A percentile compares a stretch with the other conserved stretches of the same genome.
These are phyloP conservation scores for Girardinus metallicus DNA, from an alignment of 2,797 vertebrate genomes.

Conservation along the genomic window DNA sequence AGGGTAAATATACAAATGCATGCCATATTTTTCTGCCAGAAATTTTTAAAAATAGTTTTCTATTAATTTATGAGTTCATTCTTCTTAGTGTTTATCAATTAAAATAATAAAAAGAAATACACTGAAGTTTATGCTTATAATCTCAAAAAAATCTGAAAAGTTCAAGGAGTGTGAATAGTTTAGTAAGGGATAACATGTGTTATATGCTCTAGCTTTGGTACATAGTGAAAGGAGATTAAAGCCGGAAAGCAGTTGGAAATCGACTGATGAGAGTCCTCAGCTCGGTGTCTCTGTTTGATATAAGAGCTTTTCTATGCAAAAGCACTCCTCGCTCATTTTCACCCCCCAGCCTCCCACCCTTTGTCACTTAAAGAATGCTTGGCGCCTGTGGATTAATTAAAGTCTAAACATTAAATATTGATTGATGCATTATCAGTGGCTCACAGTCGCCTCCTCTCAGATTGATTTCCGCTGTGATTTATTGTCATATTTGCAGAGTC, in stretches of 20 bases:
- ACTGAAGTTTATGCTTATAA: neutral
- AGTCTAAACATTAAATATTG: conserved; percentile 99
- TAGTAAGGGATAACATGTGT: neutral
- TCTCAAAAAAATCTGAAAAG: neutral
- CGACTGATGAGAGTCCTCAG: conserved; percentile 72
- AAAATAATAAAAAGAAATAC: too few relatives aligned
- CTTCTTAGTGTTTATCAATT: neutral
- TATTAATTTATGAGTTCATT: neutral
- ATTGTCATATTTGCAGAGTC: conserved; percentile 99
- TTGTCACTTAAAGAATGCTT: conserved; percentile 99
- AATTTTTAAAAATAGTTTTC: neutral
- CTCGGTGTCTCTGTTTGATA: conserved; percentile 84
- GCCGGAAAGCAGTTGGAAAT: conserved; percentile 64
- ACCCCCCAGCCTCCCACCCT: conserved; percentile 71
- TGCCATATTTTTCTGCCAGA: neutral
- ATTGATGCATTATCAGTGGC: conserved; percentile 99
- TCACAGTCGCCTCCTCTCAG: conserved; percentile 96
- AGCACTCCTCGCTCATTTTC: conserved; percentile 82
- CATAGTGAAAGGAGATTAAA: conserved; percentile 63
- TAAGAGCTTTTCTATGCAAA: conserved; percentile 94
- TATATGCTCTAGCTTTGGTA: conserved; percentile 19
- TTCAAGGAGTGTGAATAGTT: neutral
- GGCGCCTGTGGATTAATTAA: conserved; percentile 99
- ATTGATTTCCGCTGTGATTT: conserved; percentile 99
- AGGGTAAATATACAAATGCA: neutral